Percentiles rank a stretch among this genome's conserved stretches.
Evolutionary conservation across 2,888 invertebrate genomes (phyloP).

Genomic region (Pyrrhia umbra): DNA sequence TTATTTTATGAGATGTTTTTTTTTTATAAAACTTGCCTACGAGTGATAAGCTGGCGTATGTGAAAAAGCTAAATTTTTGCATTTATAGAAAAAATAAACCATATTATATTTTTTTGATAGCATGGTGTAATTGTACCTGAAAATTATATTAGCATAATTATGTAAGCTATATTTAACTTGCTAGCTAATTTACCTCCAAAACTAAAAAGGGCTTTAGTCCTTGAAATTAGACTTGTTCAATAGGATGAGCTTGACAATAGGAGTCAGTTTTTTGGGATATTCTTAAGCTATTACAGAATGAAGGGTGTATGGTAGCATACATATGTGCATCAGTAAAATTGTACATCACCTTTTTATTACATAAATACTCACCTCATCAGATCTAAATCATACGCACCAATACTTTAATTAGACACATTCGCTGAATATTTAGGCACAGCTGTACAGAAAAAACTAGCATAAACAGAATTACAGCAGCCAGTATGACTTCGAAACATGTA

Average conservation of each 20-base stretch:
- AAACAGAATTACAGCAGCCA: neutral
- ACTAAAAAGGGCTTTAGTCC: neutral
- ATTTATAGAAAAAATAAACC: neutral
- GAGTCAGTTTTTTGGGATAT: no score
- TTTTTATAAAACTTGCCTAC: no score
- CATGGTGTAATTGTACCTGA: no score
- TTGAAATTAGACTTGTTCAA: neutral
- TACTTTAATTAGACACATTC: conserved; percentile 29
- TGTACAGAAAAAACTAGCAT: conserved; percentile 13
- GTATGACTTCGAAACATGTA: neutral
- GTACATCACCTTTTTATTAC: neutral
- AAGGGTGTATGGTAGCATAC: conserved; percentile 2
- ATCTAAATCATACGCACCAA: conserved; percentile 29
- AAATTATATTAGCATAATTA: neutral
- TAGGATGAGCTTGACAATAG: no score
- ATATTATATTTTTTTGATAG: neutral
- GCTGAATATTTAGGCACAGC: conserved; percentile 18
- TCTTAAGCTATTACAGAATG: neutral
- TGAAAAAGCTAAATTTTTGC: no score
- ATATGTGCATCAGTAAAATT: conserved; percentile 35
- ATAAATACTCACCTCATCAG: conserved; percentile 27
- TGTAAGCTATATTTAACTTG: neutral
- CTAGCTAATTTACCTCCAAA: neutral
- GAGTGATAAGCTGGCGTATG: no score
- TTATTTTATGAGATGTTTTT: no score